A percentile compares a stretch with the other conserved stretches of the same genome.
Conservation (phyloP, 2,113 vertebrate genomes). For the human region DNA sequence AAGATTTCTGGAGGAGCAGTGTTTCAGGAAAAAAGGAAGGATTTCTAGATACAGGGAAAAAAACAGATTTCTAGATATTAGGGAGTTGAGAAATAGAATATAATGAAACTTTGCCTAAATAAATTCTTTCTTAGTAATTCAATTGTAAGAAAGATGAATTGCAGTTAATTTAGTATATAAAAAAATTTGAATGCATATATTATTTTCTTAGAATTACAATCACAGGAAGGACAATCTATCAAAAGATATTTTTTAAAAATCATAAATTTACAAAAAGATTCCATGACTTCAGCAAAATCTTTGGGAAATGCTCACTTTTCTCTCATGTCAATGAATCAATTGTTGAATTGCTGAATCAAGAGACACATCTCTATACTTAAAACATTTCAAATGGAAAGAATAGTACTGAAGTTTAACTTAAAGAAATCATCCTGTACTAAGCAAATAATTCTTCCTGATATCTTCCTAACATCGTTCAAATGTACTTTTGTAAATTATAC, state of each 20-base stretch:
- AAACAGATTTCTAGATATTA: neutral
- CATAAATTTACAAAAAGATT: constrained; percentile 1
- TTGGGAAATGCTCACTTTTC: constrained; percentile 13
- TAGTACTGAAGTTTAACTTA: constrained; percentile 29
- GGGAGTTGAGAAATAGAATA: neutral
- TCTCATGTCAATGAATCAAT: neutral
- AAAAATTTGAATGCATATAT: neutral
- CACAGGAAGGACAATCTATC: neutral
- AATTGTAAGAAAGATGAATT: constrained; percentile 8
- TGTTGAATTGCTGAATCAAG: constrained; percentile 23
- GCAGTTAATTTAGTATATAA: neutral
- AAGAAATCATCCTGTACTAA: neutral
- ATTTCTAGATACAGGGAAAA: neutral
- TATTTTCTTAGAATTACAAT: neutral
- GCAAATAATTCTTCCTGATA: constrained; percentile 30
- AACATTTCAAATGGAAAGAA: neutral
- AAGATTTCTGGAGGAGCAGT: neutral
- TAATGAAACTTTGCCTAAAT: neutral
- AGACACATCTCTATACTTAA: neutral
- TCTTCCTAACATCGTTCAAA: constrained; percentile 32
- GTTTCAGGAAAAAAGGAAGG: neutral
- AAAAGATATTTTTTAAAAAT: neutral
- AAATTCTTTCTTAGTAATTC: constrained; percentile 10
- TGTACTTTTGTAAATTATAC: constrained; percentile 63
- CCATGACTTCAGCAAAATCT: neutral